Percentiles rank a stretch among this genome's conserved stretches.
phyloP scores from a whole-genome alignment of 2,797 vertebrate species.

The Parauchenoglanis ngamensis region DNA sequence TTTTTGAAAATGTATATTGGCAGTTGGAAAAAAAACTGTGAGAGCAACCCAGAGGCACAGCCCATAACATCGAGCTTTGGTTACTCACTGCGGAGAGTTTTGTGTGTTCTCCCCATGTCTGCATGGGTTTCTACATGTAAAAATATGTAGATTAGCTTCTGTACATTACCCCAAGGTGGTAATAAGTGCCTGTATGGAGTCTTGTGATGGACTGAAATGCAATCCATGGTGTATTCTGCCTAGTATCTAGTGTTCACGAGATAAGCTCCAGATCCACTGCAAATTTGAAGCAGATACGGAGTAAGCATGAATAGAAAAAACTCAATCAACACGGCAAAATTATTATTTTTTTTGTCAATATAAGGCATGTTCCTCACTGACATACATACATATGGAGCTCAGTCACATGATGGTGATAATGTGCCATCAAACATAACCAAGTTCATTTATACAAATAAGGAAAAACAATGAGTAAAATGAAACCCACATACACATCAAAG shows the following conservation, averaged over 20 bases:
- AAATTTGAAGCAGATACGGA: not conserved
- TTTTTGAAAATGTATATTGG: not conserved
- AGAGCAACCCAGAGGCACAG: not conserved
- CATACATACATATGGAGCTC: too few species aligned
- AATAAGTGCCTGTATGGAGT: not conserved
- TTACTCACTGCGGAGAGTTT: not conserved
- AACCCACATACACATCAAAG: not conserved
- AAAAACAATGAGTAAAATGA: not conserved
- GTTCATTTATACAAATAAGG: not conserved
- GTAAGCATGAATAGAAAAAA: not conserved
- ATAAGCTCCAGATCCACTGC: not conserved
- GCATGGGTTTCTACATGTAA: not conserved
- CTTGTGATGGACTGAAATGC: not conserved
- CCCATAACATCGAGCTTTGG: too few species aligned
- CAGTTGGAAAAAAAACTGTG: not conserved
- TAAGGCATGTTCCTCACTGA: not conserved
- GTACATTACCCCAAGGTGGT: not conserved
- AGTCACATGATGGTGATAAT: not conserved
- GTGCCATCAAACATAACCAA: not conserved
- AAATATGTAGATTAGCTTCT: not conserved
- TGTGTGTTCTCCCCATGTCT: not conserved
- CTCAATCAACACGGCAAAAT: not conserved
- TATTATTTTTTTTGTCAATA: not conserved
- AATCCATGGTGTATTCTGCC: not conserved
- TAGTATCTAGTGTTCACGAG: not conserved